phyloP scores from a whole-genome alignment of 2,888 invertebrate genomes.

The Dicyrtoma fusca region DNA sequence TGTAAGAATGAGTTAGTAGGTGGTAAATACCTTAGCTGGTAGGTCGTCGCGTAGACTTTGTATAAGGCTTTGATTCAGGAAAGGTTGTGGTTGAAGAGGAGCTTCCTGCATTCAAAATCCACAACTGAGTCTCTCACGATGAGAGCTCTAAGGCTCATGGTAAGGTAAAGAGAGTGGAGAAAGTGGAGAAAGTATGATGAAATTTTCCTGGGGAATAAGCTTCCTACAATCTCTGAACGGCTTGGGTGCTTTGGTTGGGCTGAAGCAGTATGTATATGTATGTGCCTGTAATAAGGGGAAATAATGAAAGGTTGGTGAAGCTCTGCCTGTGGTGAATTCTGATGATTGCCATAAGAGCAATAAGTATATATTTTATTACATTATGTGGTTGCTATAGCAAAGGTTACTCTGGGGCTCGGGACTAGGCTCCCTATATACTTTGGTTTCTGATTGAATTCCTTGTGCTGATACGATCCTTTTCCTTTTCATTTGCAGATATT shows the following conservation, averaged over 20 bases:
- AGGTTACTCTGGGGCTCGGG: not conserved
- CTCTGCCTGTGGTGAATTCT: slow-evolving; percentile 16
- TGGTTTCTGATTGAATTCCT: not conserved
- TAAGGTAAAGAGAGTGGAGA: not conserved
- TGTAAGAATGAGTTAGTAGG: too few relatives aligned
- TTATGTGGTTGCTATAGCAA: too few relatives aligned
- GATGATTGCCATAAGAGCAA: slow-evolving; percentile 20
- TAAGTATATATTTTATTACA: not conserved
- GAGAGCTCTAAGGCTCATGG: too few relatives aligned
- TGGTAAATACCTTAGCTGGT: too few relatives aligned
- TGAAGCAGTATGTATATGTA: not conserved
- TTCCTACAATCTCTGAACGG: not conserved
- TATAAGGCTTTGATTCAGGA: slow-evolving; percentile 1
- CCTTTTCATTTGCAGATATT: slow-evolving; percentile 46
- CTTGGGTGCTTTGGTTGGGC: not conserved
- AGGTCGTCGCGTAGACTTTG: not conserved
- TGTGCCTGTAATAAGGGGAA: slow-evolving; percentile 25
- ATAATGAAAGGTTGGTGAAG: slow-evolving; percentile 20
- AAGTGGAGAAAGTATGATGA: not conserved
- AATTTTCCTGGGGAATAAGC: not conserved
- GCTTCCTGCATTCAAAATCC: slow-evolving; percentile 6
- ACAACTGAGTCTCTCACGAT: too few relatives aligned
- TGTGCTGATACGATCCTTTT: not conserved
- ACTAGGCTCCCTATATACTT: not conserved
- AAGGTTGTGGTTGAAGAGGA: slow-evolving; percentile 1